Conservation (phyloP, 2,888 invertebrate genomes). For the Corbicula japonica region DNA sequence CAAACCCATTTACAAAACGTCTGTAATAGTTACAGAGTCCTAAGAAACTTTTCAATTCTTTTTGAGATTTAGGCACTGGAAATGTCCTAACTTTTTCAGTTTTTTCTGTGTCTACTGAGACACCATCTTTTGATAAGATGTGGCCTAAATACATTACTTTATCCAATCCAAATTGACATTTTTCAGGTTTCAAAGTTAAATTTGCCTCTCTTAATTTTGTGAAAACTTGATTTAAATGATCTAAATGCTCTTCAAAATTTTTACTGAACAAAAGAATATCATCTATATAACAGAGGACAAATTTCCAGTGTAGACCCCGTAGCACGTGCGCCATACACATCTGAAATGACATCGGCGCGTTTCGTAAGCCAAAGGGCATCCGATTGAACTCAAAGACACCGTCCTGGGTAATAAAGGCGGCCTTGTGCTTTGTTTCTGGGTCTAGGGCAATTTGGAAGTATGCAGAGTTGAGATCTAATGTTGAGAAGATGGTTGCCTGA, state of each 20-base stretch:
- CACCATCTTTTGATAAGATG: constrained; percentile 59
- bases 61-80: constrained; percentile 53
- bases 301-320: constrained; percentile 56
- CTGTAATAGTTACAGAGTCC: constrained; percentile 83
- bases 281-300: constrained; percentile 56
- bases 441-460: too few species aligned
- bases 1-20: constrained; percentile 81
- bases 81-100: constrained; percentile 47
- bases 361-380: constrained; percentile 58
- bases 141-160: constrained; percentile 65
- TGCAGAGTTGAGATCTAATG: too few species aligned
- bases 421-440: constrained; percentile 58
- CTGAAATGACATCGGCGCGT: constrained; percentile 56
- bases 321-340: constrained; percentile 35
- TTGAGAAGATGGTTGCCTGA: constrained; percentile 37
- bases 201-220: constrained; percentile 36
- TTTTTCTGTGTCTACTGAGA: constrained; percentile 52
- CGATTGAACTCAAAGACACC: constrained; percentile 50
- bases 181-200: constrained; percentile 39
- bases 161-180: constrained; percentile 62
- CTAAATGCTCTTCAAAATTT: too few species aligned
- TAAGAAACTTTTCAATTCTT: constrained; percentile 55
- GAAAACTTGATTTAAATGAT: constrained; percentile 49
- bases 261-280: too few species aligned
- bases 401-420: too few species aligned